phyloP scores from a whole-genome alignment of 2,797 vertebrate species.

The Myotis vivesi region DNA sequence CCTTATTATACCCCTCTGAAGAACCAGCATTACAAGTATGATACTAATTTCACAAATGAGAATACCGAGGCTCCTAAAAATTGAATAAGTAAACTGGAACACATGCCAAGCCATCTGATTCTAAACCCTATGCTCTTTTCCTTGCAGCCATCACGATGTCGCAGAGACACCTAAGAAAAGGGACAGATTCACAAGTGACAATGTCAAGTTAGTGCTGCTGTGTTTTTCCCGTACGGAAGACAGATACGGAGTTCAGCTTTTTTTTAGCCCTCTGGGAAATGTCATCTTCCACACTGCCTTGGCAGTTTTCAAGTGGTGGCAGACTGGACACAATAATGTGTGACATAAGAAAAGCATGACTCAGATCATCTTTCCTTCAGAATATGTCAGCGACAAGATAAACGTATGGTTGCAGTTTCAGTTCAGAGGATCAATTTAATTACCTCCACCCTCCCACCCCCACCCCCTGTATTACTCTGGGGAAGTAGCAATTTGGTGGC shows the following conservation, averaged over 20 bases:
- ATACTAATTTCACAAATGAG: constrained; percentile 47
- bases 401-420: background rate
- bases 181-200: constrained; percentile 62
- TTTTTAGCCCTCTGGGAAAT: constrained; percentile 69
- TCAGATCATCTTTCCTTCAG: constrained; percentile 65
- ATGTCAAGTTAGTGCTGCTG: constrained; percentile 54
- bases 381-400: constrained; percentile 60
- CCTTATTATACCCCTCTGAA: background rate
- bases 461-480: background rate
- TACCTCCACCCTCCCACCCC: background rate
- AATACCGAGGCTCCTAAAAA: background rate
- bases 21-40: constrained; percentile 1
- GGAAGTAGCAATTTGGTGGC: constrained; percentile 29
- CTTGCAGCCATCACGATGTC: constrained; percentile 19
- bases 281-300: constrained; percentile 69
- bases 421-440: constrained; percentile 36
- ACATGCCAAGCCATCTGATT: background rate
- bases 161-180: constrained; percentile 41
- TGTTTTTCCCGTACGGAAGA: constrained; percentile 53
- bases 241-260: constrained; percentile 40
- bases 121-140: constrained; percentile 28
- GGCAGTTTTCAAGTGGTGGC: constrained; percentile 71
- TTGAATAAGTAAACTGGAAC: constrained; percentile 9
- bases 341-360: constrained; percentile 68
- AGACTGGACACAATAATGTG: constrained; percentile 74